These are phyloP conservation scores for Coracopsis vasa DNA, from an alignment of 2,113 vertebrate species.

Conservation along the genomic window DNA sequence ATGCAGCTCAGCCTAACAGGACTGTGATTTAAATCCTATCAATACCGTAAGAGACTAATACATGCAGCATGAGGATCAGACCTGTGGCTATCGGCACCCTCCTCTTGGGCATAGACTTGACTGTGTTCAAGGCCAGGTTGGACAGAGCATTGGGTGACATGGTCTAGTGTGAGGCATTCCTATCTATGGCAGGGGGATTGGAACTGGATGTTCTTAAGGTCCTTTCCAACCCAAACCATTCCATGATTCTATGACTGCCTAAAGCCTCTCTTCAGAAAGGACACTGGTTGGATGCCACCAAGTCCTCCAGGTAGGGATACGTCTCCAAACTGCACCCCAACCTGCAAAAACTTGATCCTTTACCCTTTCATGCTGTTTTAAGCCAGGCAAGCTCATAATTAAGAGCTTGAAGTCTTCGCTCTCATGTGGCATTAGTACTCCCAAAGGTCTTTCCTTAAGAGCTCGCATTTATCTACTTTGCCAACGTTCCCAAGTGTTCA, in stretches of 20 bases:
- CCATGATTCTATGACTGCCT: background rate
- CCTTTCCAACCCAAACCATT: background rate
- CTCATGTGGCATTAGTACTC: constrained; percentile 3
- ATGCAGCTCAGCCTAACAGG: background rate
- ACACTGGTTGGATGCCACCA: background rate
- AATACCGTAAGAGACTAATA: background rate
- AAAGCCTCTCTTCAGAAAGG: background rate
- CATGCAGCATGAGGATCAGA: background rate
- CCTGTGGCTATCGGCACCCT: background rate
- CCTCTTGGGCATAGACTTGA: accelerated
- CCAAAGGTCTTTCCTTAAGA: background rate
- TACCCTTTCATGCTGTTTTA: background rate
- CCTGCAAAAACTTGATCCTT: background rate
- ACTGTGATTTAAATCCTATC: background rate
- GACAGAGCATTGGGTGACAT: background rate
- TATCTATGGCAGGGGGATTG: background rate
- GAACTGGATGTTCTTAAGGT: background rate
- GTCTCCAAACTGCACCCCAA: background rate
- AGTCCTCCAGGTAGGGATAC: background rate
- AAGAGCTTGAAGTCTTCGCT: background rate
- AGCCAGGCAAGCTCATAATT: background rate
- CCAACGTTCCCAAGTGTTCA: background rate
- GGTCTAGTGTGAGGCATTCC: background rate
- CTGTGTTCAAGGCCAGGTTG: background rate
- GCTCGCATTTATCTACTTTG: background rate